Evolutionary conservation across 2,113 vertebrate genomes (phyloP).

Genomic region (Atractosteus spatula): DNA sequence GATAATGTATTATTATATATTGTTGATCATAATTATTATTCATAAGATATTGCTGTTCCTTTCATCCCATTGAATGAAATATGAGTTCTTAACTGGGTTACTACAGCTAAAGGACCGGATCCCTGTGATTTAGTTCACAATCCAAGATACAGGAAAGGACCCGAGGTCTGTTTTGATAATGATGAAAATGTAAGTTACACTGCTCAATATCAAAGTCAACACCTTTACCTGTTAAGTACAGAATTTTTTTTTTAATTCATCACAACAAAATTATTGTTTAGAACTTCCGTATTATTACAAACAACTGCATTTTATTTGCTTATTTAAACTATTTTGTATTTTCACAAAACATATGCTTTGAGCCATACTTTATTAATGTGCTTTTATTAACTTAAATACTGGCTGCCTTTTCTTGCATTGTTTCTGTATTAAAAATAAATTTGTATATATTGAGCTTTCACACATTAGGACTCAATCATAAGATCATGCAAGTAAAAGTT

Average conservation of each 20-base stretch:
- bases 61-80: background rate
- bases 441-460: constrained; percentile 64
- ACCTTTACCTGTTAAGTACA: background rate
- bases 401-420: constrained; percentile 57
- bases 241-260: background rate
- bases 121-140: constrained; percentile 90
- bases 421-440: constrained; percentile 43
- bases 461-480: constrained; percentile 53
- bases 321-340: constrained; percentile 30
- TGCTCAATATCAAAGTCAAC: background rate
- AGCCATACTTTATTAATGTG: constrained; percentile 48
- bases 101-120: constrained; percentile 87
- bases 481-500: too few relatives aligned
- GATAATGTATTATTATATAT: too few relatives aligned
- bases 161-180: constrained; percentile 92
- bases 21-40: too few relatives aligned
- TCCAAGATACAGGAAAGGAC: constrained; percentile 91
- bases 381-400: constrained; percentile 46
- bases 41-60: too few relatives aligned
- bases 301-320: constrained; percentile 1
- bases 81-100: constrained; percentile 66
- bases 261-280: background rate
- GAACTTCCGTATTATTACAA: background rate
- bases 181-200: constrained; percentile 76
- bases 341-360: constrained; percentile 37